A percentile compares a stretch with the other conserved stretches of the same genome.
These are phyloP conservation scores for Isurus oxyrinchus DNA, from an alignment of 2,113 vertebrate genomes.

Conservation along the genomic window DNA sequence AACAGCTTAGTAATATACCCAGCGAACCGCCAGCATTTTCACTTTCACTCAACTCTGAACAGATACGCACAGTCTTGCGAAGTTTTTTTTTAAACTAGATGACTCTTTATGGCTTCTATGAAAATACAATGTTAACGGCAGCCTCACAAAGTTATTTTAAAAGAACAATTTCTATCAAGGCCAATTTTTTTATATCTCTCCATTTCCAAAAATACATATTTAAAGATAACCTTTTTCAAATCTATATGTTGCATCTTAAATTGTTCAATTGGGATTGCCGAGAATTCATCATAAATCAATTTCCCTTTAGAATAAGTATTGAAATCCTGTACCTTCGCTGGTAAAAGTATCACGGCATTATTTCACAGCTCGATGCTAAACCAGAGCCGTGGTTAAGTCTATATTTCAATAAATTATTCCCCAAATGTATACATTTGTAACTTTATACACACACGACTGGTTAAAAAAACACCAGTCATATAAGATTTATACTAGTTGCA, in stretches of 20 bases:
- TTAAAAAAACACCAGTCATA: constrained; percentile 80
- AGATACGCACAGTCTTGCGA: constrained; percentile 64
- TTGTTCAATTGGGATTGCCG: constrained; percentile 69
- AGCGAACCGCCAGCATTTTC: constrained; percentile 3
- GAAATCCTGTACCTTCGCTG: constrained; percentile 57
- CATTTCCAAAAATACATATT: constrained; percentile 67
- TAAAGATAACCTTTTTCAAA: constrained; percentile 59
- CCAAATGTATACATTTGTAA: constrained; percentile 70
- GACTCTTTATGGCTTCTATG: constrained; percentile 78
- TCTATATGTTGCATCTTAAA: constrained; percentile 73
- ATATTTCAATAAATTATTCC: constrained; percentile 86
- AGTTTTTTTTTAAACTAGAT: constrained; percentile 63
- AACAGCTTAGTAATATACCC: neutral
- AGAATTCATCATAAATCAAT: constrained; percentile 49
- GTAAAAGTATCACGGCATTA: constrained; percentile 26
- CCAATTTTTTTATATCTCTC: constrained; percentile 8
- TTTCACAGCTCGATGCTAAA: constrained; percentile 26
- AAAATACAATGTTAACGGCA: constrained; percentile 88
- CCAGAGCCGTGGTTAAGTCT: constrained; percentile 32
- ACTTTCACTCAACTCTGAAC: constrained; percentile 45
- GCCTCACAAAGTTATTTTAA: constrained; percentile 74
- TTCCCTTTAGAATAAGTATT: constrained; percentile 67
- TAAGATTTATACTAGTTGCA: constrained; percentile 72
- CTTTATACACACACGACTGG: constrained; percentile 71
- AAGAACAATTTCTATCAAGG: constrained; percentile 21